These are phyloP conservation scores for Sesia bembeciformis DNA, from an alignment of 2,888 invertebrate genomes.

Conservation along the genomic window DNA sequence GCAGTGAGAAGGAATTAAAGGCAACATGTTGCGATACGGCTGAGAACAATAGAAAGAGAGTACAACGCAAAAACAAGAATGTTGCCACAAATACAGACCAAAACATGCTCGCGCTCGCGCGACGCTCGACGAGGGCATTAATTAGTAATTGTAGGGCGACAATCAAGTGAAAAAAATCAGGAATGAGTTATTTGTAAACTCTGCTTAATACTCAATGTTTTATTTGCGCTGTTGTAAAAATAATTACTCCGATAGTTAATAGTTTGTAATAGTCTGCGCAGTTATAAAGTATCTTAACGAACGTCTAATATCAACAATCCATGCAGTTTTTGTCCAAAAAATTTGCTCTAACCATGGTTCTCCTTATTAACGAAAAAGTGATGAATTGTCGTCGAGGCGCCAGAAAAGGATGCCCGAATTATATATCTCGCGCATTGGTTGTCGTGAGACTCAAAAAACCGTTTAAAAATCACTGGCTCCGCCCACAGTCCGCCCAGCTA, in stretches of 20 bases:
- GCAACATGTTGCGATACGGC: slow-evolving; percentile 61
- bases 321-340: slow-evolving; percentile 37
- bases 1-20: slow-evolving; percentile 67
- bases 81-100: slow-evolving; percentile 44
- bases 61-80: slow-evolving; percentile 50
- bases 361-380: slow-evolving; percentile 70
- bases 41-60: slow-evolving; percentile 65
- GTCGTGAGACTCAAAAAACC: slow-evolving; percentile 65
- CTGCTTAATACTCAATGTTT: neutral
- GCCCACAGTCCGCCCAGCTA: slow-evolving; percentile 63
- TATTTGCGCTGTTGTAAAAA: neutral
- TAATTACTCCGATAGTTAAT: neutral
- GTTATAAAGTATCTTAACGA: neutral
- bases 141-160: slow-evolving; percentile 65
- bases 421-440: slow-evolving; percentile 56
- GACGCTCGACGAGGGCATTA: slow-evolving; percentile 37
- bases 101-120: slow-evolving; percentile 38
- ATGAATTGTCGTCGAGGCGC: slow-evolving; percentile 49
- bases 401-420: slow-evolving; percentile 63
- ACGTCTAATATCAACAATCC: neutral
- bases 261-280: neutral
- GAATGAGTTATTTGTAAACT: slow-evolving; percentile 7
- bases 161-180: slow-evolving; percentile 22
- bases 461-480: slow-evolving; percentile 71
- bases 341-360: slow-evolving; percentile 58